A percentile compares a stretch with the other conserved stretches of the same genome.
These are phyloP conservation scores for Euclidia mi DNA, from an alignment of 2,888 invertebrate genomes.

Conservation along the genomic window DNA sequence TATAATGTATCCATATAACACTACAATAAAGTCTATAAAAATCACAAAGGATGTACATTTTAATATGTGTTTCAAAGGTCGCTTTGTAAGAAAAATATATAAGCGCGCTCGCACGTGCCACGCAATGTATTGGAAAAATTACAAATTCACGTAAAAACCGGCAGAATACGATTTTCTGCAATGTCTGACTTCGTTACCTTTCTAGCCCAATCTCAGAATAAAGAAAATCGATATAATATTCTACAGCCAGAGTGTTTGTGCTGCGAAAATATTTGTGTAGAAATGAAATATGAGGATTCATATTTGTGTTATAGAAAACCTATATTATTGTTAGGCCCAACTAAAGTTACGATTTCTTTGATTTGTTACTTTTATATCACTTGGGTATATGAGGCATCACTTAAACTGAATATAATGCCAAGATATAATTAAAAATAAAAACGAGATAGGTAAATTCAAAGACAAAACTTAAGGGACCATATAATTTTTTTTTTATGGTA, in stretches of 20 bases:
- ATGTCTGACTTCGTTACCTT: conserved; percentile 2
- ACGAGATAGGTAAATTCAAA: too few relatives aligned
- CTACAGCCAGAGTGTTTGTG: not conserved
- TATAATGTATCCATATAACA: too few relatives aligned
- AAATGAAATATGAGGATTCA: not conserved
- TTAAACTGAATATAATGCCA: too few relatives aligned
- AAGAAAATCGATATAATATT: conserved; percentile 14
- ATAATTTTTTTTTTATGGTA: too few relatives aligned
- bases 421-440: too few relatives aligned
- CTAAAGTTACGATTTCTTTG: too few relatives aligned
- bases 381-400: too few relatives aligned
- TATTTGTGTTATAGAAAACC: not conserved
- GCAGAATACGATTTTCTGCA: conserved; percentile 12
- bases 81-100: conserved; percentile 21
- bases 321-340: too few relatives aligned
- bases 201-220: conserved; percentile 9
- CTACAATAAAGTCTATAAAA: too few relatives aligned
- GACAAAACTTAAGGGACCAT: too few relatives aligned
- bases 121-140: conserved; percentile 43
- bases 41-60: too few relatives aligned
- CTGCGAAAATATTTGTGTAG: not conserved
- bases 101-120: conserved; percentile 20
- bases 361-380: too few relatives aligned
- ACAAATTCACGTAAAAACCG: conserved; percentile 15
- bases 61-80: conserved; percentile 7